Conservation (phyloP, 2,888 invertebrate genomes). For the Esperia sulphurella region DNA sequence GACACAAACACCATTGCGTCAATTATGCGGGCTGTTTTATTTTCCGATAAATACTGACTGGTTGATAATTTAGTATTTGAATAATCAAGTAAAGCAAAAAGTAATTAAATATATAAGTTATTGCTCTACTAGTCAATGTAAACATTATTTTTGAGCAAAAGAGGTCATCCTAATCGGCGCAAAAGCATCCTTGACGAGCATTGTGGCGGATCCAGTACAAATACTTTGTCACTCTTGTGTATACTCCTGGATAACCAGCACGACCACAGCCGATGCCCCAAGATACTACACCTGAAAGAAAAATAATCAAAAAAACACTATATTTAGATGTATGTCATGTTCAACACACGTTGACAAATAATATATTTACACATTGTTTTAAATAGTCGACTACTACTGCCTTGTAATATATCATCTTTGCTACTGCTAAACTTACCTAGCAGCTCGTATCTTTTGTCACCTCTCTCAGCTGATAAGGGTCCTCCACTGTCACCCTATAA, state of each 20-base stretch:
- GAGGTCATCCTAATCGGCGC: slow-evolving; percentile 70
- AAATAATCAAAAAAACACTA: background rate
- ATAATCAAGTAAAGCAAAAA: background rate
- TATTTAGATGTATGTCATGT: background rate
- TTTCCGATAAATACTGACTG: slow-evolving; percentile 11
- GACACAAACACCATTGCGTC: slow-evolving; percentile 1
- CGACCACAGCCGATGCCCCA: slow-evolving; percentile 95
- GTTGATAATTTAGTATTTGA: background rate
- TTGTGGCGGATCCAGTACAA: slow-evolving; percentile 89
- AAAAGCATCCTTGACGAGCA: slow-evolving; percentile 88
- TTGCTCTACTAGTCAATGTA: background rate
- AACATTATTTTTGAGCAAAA: background rate
- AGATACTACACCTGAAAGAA: slow-evolving; percentile 84
- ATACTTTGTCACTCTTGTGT: slow-evolving; percentile 90
- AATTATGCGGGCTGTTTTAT: slow-evolving; percentile 26
- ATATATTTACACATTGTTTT: no score
- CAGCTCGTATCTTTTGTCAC: slow-evolving; percentile 85
- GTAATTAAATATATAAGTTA: background rate
- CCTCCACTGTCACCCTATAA: slow-evolving; percentile 89
- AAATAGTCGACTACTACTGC: no score
- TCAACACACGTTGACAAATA: background rate
- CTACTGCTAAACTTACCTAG: slow-evolving; percentile 75
- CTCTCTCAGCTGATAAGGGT: slow-evolving; percentile 84
- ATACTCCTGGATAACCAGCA: slow-evolving; percentile 91
- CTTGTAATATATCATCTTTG: no score